Evolutionary conservation across 2,113 vertebrate species (phyloP).

Genomic region (Coracopsis vasa): DNA sequence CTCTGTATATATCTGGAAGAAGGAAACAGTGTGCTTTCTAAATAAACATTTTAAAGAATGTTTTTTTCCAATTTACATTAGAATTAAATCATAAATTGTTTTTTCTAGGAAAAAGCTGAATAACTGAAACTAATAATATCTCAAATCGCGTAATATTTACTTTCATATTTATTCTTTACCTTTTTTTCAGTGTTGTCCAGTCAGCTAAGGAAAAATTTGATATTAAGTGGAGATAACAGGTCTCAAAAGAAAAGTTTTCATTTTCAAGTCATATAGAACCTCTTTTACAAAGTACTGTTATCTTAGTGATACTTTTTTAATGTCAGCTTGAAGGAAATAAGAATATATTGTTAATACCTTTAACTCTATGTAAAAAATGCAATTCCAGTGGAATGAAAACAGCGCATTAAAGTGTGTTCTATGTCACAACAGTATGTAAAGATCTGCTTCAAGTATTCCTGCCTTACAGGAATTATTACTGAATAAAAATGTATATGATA

Average conservation of each 20-base stretch:
- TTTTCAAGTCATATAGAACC: neutral
- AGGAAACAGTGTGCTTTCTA: neutral
- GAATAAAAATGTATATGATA: neutral
- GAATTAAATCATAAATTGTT: neutral
- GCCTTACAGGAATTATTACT: neutral
- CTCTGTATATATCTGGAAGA: neutral
- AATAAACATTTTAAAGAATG: neutral
- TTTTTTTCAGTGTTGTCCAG: neutral
- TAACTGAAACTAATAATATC: neutral
- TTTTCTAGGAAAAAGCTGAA: neutral
- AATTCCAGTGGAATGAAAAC: neutral
- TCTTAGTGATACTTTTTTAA: neutral
- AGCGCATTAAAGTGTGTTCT: neutral
- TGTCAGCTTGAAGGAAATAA: neutral
- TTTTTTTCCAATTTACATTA: neutral
- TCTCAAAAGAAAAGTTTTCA: conserved; percentile 8
- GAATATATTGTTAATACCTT: neutral
- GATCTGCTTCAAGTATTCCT: neutral
- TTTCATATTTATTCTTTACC: neutral
- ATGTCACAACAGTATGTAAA: neutral
- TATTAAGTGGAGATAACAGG: neutral
- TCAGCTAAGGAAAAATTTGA: neutral
- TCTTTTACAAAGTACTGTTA: neutral
- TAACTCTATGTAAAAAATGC: neutral
- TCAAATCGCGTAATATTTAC: neutral